Evolutionary conservation across 1,140 invertebrate species (phyloP).

Genomic region (Brachionus plicatilis): DNA sequence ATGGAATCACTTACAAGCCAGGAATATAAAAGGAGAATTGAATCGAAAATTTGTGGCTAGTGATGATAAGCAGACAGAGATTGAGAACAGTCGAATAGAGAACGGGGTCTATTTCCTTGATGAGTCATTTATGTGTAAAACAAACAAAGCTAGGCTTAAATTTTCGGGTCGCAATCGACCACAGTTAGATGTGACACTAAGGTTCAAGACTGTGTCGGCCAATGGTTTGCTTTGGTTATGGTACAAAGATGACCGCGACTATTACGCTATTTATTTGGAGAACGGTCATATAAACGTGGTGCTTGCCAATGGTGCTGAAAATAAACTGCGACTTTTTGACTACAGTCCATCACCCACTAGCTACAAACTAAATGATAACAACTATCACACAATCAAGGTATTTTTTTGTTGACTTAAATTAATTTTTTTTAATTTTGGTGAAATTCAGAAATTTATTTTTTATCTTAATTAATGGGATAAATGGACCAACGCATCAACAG

Average conservation of each 20-base stretch:
- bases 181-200: neutral
- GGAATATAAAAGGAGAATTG: constrained; percentile 21
- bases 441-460: no score
- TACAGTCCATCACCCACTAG: neutral
- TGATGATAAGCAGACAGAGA: neutral
- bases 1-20: constrained; percentile 21
- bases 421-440: no score
- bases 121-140: constrained; percentile 28
- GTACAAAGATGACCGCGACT: constrained; percentile 20
- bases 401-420: neutral
- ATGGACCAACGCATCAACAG: no score
- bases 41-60: constrained; percentile 22
- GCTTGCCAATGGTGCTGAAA: constrained; percentile 13
- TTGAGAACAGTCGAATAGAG: constrained; percentile 17
- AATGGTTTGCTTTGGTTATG: constrained; percentile 31
- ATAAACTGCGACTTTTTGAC: constrained; percentile 15
- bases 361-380: neutral
- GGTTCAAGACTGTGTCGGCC: constrained; percentile 3
- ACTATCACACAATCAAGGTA: constrained; percentile 36
- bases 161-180: neutral
- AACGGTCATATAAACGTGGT: constrained; percentile 31
- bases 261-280: constrained; percentile 13
- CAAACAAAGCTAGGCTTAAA: neutral
- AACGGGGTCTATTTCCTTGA: constrained; percentile 32
- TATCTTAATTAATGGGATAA: no score